Base-by-base conservation (phyloP, 2,888 invertebrate species). In the Leuctra nigra region DNA sequence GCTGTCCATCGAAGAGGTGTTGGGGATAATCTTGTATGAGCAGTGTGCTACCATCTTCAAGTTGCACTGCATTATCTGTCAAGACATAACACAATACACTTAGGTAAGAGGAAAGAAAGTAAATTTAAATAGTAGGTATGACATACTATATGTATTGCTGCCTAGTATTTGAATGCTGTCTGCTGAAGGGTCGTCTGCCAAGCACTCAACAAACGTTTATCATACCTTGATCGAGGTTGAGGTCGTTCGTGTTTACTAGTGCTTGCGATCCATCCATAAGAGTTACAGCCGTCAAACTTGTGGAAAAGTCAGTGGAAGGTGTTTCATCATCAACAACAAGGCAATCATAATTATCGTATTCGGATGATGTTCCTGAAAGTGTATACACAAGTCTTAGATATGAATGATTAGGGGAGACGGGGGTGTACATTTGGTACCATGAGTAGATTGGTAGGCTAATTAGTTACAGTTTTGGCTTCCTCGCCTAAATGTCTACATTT, bases 211-310 rank as follows among this genome's bases (percentile, higher is more conserved):
- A n/a, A n/a, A n/a, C n/a, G n/a, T n/a, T n/a, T n/a, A n/a, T n/a
- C 44, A 11, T 54, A 47, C 56, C 52, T 55, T 25, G 16, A 11
- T 48, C 38, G 7, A 54, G 54, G n/a, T 6, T 38, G 18, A 50
- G 47, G 14, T 55, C 56, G 44, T 29, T 39, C 59, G 55, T 62
- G 1, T 70, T 63, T 2, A 72, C 64, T 36, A 68, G 70, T 3
- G 72, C 71, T 61, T 70, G 69, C 2, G 67, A 70, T 33, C 72
- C 72, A 61, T 72, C 70, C 1, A 71, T 67, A 33, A 72, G 61
- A 4, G 70, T 71, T 46, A 72, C 65, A 1, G 72, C 67, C 9
- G 71, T 71, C 20, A 72, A 58, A 6, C 46, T 55, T 4, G 46
- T 25, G 18, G 35, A 16, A 25, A 44, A 53, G 20, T 36, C 41